phyloP scores from a whole-genome alignment of 2,888 invertebrate genomes.

The Drepanosiphum platanoidis region DNA sequence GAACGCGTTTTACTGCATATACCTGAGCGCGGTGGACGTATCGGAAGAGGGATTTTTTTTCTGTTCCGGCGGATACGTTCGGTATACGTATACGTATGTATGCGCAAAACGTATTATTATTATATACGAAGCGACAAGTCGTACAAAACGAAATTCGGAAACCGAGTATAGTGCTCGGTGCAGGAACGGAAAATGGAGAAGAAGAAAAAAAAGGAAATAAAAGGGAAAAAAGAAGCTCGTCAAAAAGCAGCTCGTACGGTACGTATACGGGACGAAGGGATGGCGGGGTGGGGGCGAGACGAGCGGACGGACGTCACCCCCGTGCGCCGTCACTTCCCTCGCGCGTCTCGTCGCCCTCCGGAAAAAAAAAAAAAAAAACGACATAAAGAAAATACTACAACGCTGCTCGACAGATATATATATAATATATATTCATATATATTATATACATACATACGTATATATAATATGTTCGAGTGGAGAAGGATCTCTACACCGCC shows the following conservation, averaged over 20 bases:
- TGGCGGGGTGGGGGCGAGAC: no score
- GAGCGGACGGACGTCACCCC: no score
- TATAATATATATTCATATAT: no score
- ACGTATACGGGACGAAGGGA: no score
- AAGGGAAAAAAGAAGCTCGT: not conserved
- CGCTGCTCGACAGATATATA: no score
- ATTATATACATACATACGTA: not conserved
- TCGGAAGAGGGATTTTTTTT: not conserved
- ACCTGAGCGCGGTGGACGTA: not conserved
- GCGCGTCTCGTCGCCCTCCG: no score
- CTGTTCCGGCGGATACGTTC: not conserved
- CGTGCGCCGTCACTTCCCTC: no score
- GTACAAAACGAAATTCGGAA: constrained; percentile 4
- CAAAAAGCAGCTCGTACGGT: not conserved
- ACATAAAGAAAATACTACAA: no score
- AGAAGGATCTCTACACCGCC: no score
- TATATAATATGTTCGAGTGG: not conserved
- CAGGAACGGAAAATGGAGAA: not conserved
- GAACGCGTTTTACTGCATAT: not conserved
- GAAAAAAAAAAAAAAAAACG: no score
- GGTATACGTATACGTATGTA: no score
- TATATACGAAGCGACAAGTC: not conserved
- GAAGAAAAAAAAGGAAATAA: not conserved
- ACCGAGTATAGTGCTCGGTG: not conserved
- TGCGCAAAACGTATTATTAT: no score